These are phyloP conservation scores for Probosciger aterrimus DNA, from an alignment of 2,113 vertebrate species.

Conservation along the genomic window DNA sequence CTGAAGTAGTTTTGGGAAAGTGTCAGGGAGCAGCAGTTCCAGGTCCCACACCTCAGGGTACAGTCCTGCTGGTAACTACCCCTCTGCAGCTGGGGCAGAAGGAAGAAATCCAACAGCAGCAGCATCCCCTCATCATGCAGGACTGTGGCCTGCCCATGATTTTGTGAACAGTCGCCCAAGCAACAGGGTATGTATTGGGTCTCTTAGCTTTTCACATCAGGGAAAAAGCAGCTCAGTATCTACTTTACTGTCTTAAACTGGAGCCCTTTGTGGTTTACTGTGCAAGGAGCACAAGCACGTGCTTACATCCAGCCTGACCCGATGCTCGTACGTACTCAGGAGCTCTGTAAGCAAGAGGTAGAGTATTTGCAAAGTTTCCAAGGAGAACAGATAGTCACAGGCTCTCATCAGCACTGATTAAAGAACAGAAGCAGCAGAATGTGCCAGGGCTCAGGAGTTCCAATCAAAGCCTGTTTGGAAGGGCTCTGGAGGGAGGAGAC, in stretches of 20 bases:
- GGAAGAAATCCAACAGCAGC: neutral
- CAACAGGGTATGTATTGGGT: neutral
- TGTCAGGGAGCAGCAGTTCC: neutral
- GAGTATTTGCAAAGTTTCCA: neutral
- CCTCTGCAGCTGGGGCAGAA: fast-evolving
- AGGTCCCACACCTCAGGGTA: neutral
- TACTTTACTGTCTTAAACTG: neutral
- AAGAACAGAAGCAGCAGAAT: neutral
- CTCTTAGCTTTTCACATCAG: neutral
- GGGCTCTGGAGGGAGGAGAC: conserved; percentile 19
- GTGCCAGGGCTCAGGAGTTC: neutral
- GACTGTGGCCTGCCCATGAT: fast-evolving
- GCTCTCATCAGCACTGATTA: neutral
- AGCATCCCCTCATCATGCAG: fast-evolving
- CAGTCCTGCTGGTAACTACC: neutral
- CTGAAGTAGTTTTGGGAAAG: neutral
- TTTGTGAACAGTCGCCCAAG: neutral
- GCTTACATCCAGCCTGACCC: neutral
- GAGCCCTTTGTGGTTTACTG: neutral
- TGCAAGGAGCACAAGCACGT: neutral
- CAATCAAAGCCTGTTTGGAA: neutral
- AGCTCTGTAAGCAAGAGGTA: neutral
- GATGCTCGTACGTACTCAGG: neutral
- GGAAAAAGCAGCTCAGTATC: neutral
- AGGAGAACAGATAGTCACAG: neutral